Base-by-base conservation (phyloP, 2,797 vertebrate genomes). In the Pangasius krempfi region DNA sequence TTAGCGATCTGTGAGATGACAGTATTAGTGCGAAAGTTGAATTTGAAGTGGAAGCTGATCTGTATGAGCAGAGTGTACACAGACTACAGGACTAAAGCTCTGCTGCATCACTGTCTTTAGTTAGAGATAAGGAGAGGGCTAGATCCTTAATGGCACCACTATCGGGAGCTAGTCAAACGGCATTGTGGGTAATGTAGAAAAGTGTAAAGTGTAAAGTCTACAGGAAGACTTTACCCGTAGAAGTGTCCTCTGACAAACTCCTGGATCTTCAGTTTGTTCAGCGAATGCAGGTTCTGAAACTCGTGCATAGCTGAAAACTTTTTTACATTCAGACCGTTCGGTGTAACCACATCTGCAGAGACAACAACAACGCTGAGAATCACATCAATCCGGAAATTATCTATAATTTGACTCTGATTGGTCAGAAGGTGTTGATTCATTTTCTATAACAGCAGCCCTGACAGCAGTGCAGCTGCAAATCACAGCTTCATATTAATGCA, bases 221-320 rank as follows among this genome's bases (percentile, higher is more conserved):
- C 44, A 54, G 54, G 8, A 70, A 62, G 80, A 54, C 86, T 95
- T 91, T 94, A 99, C 98, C 98, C 98, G 83, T 99, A 99, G 94
- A 99, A 99, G 93, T 99, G 98, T 87, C 98, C 98, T 90, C 98
- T 95, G 92, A 99, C 94, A 91, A 99, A 99, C 92, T 99, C 98
- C 94, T 99, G 97, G 93, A 99, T 97, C 90, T 96, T 97, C 84
- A 94, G 91, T 93, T 99, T 99, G 95, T 96, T 97, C 93, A 95
- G 97, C 93, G 96, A 96, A 92, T 99, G 98, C 78, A 98, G 94
- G 95, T 99, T 99, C 96, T 99, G 98, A 94, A 99, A 99, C 92
- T 99, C 98, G 5, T 99, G 98, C 94, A 98, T 97, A 75, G 98
- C 98, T 20, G 98, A 99, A 95, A 99, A 99, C 94, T 98, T 99